These are phyloP conservation scores for Paramormyrops hopkinsi DNA, from an alignment of 2,797 vertebrate genomes.

Conservation along the genomic window DNA sequence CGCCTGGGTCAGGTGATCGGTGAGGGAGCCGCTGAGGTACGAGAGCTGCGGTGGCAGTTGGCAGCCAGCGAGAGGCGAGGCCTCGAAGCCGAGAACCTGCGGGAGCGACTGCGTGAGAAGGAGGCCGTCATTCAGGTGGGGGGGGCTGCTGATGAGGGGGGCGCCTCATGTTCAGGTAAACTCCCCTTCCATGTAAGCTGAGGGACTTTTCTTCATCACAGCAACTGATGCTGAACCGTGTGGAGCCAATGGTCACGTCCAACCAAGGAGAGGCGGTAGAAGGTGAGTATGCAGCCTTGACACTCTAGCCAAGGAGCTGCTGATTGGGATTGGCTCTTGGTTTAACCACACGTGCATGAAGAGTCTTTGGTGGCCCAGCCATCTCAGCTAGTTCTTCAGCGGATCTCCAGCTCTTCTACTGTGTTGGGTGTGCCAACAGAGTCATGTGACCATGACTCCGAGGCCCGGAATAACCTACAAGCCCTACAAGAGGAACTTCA, in stretches of 20 bases:
- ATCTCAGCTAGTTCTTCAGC: not conserved
- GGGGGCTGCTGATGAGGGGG: too few species aligned
- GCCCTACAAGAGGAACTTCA: constrained; percentile 78
- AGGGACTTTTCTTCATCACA: constrained; percentile 18
- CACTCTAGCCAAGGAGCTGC: not conserved
- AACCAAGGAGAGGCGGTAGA: constrained; percentile 9
- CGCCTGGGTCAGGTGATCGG: constrained; percentile 70
- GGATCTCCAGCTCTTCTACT: not conserved
- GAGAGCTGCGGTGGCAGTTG: constrained; percentile 70
- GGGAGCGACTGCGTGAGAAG: constrained; percentile 63
- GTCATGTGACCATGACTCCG: constrained; percentile 45
- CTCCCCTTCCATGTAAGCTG: not conserved
- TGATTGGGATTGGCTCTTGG: not conserved
- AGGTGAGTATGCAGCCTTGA: constrained; percentile 20
- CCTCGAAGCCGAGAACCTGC: constrained; percentile 43
- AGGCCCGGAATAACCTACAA: constrained; percentile 63
- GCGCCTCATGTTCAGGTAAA: not conserved
- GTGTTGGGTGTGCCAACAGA: not conserved
- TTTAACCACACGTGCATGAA: not conserved
- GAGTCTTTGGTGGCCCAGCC: not conserved
- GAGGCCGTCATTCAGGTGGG: constrained; percentile 56
- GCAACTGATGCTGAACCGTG: constrained; percentile 37
- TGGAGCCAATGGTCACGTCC: constrained; percentile 30
- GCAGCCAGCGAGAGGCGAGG: constrained; percentile 53
- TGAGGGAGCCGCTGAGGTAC: constrained; percentile 73